phyloP scores from a whole-genome alignment of 2,113 vertebrate genomes.

The Cephalopholis sonnerati region DNA sequence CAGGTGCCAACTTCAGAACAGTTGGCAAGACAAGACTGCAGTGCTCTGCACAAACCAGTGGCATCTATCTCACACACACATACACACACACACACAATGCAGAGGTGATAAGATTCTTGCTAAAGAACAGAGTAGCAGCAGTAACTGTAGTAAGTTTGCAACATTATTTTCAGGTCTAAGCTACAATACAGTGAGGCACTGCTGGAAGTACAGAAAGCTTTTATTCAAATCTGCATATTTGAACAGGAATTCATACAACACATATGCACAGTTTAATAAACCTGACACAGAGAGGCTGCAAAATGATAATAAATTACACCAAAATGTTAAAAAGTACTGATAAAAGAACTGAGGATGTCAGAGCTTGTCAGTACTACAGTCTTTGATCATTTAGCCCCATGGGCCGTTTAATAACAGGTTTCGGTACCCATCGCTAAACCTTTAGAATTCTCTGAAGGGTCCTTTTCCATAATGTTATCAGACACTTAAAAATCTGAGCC shows the following conservation, averaged over 20 bases:
- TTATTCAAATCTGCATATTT: neutral
- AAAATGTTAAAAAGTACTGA: no score
- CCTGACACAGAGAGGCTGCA: no score
- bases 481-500: no score
- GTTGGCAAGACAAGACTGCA: conserved; percentile 66
- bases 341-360: no score
- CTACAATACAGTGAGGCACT: neutral
- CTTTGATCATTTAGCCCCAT: no score
- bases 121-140: conserved; percentile 37
- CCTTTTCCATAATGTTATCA: no score
- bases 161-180: conserved; percentile 38
- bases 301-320: no score
- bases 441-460: no score
- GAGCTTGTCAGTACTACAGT: no score
- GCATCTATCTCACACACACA: conserved; percentile 28
- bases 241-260: neutral
- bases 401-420: no score
- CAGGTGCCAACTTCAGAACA: conserved; percentile 63
- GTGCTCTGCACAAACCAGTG: conserved; percentile 52
- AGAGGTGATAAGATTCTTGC: conserved; percentile 48
- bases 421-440: no score
- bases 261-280: neutral
- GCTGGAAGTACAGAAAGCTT: neutral
- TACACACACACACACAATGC: conserved; percentile 31
- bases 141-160: conserved; percentile 26